Evolutionary conservation across 2,797 vertebrate genomes (phyloP).

Genomic region (Siniperca scherzeri): DNA sequence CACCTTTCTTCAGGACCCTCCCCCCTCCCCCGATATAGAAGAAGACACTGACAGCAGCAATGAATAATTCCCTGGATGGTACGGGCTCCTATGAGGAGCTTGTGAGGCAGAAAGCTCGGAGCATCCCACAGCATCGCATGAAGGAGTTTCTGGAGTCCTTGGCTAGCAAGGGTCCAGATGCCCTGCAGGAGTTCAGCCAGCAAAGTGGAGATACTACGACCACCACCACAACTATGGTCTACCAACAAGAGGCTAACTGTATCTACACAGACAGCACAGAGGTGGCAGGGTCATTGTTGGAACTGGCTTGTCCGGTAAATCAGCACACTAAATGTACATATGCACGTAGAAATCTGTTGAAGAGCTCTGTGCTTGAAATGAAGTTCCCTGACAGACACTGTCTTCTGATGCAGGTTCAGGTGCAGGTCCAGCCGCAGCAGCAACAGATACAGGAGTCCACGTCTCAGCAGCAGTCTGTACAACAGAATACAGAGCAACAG

Average conservation of each 20-base stretch:
- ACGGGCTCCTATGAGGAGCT: conserved; percentile 97
- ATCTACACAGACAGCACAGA: conserved; percentile 98
- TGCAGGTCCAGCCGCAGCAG: conserved; percentile 93
- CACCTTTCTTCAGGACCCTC: conserved; percentile 29
- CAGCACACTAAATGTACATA: background rate
- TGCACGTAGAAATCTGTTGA: background rate
- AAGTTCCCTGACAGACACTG: conserved; percentile 8
- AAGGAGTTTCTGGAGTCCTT: conserved; percentile 98
- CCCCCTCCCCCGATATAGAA: background rate
- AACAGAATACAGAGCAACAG: conserved; percentile 92
- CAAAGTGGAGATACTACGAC: conserved; percentile 82
- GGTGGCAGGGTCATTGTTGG: conserved; percentile 95
- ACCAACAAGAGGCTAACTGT: conserved; percentile 94
- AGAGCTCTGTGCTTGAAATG: background rate
- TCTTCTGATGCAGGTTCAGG: conserved; percentile 88
- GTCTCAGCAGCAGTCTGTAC: conserved; percentile 87
- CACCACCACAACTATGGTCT: conserved; percentile 92
- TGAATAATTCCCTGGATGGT: conserved; percentile 98
- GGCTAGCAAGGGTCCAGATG: conserved; percentile 94
- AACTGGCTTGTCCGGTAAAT: conserved; percentile 95
- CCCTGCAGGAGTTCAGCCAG: conserved; percentile 94
- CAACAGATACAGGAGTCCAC: conserved; percentile 91
- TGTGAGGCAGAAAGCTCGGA: conserved; percentile 95
- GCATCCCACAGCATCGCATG: conserved; percentile 98
- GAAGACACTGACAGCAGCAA: conserved; percentile 73